Conservation (phyloP, 1,140 invertebrate species). For the Pseudachorutes palmiensis region DNA sequence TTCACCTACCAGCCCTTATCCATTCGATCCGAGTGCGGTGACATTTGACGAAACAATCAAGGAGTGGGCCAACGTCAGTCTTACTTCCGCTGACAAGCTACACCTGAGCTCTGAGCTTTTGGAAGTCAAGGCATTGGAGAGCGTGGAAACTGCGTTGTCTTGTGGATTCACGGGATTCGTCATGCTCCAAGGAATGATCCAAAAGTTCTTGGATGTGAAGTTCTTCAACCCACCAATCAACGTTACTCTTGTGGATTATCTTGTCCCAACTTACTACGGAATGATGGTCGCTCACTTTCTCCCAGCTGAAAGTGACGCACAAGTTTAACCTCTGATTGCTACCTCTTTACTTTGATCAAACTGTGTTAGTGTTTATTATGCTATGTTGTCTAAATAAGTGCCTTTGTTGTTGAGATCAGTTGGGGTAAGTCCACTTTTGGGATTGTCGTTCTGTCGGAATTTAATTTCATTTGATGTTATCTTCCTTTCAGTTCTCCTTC, state of each 20-base stretch:
- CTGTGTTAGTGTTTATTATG: too few species aligned
- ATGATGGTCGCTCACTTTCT: constrained; percentile 19
- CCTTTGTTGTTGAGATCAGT: too few species aligned
- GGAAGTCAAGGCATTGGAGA: constrained; percentile 11
- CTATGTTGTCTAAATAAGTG: too few species aligned
- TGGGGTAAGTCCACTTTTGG: too few species aligned
- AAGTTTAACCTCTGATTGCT: too few species aligned
- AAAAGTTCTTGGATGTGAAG: neutral
- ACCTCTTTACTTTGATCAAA: too few species aligned
- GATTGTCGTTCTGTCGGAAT: too few species aligned
- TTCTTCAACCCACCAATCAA: neutral
- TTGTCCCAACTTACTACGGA: constrained; percentile 29
- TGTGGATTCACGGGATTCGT: constrained; percentile 32
- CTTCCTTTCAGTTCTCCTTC: too few species aligned
- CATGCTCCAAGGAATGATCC: constrained; percentile 22
- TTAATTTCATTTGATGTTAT: too few species aligned
- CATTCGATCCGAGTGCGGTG: neutral
- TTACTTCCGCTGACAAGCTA: neutral
- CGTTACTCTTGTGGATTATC: constrained; percentile 14
- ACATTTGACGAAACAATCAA: constrained; percentile 18
- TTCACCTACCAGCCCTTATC: constrained; percentile 27
- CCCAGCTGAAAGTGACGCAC: too few species aligned
- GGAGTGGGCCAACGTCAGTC: constrained; percentile 24
- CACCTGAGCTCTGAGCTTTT: neutral
- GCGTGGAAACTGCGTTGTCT: constrained; percentile 3